Evolutionary conservation across 2,888 invertebrate species (phyloP).

Genomic region (Sinotaia quadrata): DNA sequence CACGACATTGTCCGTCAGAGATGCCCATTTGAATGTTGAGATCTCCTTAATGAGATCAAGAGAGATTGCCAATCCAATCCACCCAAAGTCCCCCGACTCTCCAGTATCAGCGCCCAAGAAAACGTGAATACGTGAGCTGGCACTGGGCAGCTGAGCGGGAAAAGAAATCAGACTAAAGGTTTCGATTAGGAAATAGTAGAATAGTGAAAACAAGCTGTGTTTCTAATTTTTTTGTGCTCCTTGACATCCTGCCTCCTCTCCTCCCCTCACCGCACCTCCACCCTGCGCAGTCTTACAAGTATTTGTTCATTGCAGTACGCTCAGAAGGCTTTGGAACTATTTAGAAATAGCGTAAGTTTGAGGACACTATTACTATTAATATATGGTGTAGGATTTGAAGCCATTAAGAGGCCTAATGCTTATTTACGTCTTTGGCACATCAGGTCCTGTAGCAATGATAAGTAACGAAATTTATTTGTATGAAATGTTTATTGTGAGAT

Average conservation of each 20-base stretch:
- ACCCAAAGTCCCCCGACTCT: not conserved
- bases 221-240: not conserved
- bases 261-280: not conserved
- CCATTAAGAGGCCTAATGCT: too few species aligned
- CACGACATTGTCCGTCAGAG: not conserved
- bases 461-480: too few species aligned
- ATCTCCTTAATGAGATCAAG: conserved; percentile 15
- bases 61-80: conserved; percentile 4
- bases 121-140: not conserved
- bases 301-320: too few species aligned
- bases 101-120: not conserved
- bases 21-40: conserved; percentile 12
- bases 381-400: too few species aligned
- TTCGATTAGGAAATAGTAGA: not conserved
- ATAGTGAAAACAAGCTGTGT: not conserved
- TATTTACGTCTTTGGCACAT: too few species aligned
- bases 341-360: too few species aligned
- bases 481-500: too few species aligned
- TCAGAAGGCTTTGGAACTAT: too few species aligned
- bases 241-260: not conserved
- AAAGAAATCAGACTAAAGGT: not conserved
- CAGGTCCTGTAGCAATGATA: too few species aligned
- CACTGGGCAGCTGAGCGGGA: not conserved
- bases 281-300: not conserved
- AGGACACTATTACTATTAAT: too few species aligned